Base-by-base conservation (phyloP, 2,113 vertebrate species). In the Etheostoma spectabile region DNA sequence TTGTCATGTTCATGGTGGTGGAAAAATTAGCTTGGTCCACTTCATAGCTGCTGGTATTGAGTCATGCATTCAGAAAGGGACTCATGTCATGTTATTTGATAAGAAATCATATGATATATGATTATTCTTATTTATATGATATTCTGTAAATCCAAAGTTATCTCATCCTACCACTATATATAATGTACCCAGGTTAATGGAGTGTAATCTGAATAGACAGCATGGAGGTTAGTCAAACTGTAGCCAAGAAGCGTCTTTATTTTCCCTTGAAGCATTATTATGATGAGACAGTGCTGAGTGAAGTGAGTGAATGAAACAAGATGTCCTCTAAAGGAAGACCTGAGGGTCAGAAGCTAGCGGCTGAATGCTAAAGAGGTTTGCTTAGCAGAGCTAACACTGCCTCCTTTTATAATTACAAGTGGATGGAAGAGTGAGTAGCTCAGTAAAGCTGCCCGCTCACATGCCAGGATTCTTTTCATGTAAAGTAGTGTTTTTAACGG, bases 351-450 rank as follows among this genome's bases (percentile, higher is more conserved):
- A 77, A 79, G 85, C 81, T 68, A 27, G 74, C 71, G 52, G 83
- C 61, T 88, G 88, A 86, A 90, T 92, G 82, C 85, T 91, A 84
- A 91, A 77, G 69, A 91, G 85, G 78, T 65, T 79, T 65, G 89
- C 79, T 91, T 59, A 52, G 60, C 27, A 35, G 67, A 59, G 68
- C 79, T 83, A 79, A 91, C 79, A 84, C 79, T 80, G 77, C 74
- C 74, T 80, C 82, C 79, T 85, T 90, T 86, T 82, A 91, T 45
- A 80, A 72, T 67, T 77, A 57, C 79, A 74, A 86, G 66, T 80
- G 42, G 55, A 79, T 67, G 79, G 79, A 68, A 52, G 64, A 73
- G 72, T 8, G 55, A 76, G 74, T 55, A 65, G 67, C 79, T 84
- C 65, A 42, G 62, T 33, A 46, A 74, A 68, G 57, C 62, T 33